These are phyloP conservation scores for Sciurus carolinensis DNA, from an alignment of 2,797 vertebrate species.

Conservation along the genomic window DNA sequence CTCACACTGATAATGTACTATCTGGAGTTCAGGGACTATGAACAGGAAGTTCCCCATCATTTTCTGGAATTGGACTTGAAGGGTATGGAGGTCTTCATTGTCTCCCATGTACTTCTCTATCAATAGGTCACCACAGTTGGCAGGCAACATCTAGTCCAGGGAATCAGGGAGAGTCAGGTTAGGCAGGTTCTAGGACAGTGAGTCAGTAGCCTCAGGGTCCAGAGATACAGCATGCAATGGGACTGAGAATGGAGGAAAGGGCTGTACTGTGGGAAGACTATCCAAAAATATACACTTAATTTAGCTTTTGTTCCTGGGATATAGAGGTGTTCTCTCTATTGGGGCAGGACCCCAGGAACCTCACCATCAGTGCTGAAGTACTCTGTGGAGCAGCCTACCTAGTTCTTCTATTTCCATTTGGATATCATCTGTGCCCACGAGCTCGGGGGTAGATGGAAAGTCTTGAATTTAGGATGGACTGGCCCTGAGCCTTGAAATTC, in stretches of 20 bases:
- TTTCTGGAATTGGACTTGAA: conserved; percentile 87
- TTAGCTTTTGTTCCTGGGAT: background rate
- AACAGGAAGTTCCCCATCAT: conserved; percentile 88
- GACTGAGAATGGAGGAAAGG: background rate
- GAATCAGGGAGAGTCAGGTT: conserved; percentile 40
- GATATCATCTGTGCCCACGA: background rate
- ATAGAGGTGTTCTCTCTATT: background rate
- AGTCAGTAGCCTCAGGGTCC: background rate
- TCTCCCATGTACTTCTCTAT: conserved; percentile 89
- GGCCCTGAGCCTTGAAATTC: background rate
- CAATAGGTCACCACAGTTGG: conserved; percentile 69
- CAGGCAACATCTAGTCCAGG: background rate
- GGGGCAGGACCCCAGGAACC: background rate
- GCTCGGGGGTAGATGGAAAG: background rate
- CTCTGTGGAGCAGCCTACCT: conserved; percentile 45
- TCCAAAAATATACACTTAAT: background rate
- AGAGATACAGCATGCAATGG: background rate
- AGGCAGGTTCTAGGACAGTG: background rate
- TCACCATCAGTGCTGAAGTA: background rate
- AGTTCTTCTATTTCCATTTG: background rate
- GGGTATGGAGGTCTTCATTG: conserved; percentile 85
- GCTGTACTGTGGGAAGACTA: background rate
- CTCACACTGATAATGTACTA: conserved; percentile 65
- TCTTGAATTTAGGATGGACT: background rate
- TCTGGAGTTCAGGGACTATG: conserved; percentile 87